A percentile compares a stretch with the other conserved stretches of the same genome.
Evolutionary conservation across 2,113 vertebrate species (phyloP).

Genomic region (Xenopus borealis): DNA sequence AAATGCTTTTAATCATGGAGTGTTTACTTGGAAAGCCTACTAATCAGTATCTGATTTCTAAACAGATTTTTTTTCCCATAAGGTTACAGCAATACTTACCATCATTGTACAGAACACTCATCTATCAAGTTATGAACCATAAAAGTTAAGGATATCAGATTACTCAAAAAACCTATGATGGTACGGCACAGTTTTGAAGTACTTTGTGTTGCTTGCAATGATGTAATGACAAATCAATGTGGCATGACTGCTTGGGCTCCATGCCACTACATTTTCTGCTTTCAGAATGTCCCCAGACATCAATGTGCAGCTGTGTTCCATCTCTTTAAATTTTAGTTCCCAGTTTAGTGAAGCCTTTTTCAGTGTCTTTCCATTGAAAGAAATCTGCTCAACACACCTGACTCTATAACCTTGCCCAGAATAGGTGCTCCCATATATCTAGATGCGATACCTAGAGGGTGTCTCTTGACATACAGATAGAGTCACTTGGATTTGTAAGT

Average conservation of each 20-base stretch:
- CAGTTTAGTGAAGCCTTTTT: background rate
- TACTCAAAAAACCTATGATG: slow-evolving; percentile 11
- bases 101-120: background rate
- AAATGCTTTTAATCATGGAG: slow-evolving; percentile 35
- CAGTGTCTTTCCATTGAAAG: slow-evolving; percentile 10
- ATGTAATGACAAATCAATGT: slow-evolving; percentile 15
- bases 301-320: background rate
- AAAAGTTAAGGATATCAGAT: slow-evolving; percentile 11
- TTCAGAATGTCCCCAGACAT: slow-evolving; percentile 2
- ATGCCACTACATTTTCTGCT: slow-evolving; percentile 12
- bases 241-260: slow-evolving; percentile 6
- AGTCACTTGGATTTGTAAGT: no score
- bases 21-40: slow-evolving; percentile 24
- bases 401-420: background rate
- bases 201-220: slow-evolving; percentile 1
- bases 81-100: background rate
- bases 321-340: background rate
- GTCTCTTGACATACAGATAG: background rate
- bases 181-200: background rate
- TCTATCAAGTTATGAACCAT: slow-evolving; percentile 6
- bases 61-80: slow-evolving; percentile 9
- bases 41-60: slow-evolving; percentile 36
- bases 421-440: background rate
- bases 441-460: background rate
- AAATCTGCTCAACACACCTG: background rate